Percentiles rank a stretch among this genome's conserved stretches.
Evolutionary conservation across 2,797 vertebrate genomes (phyloP).

Genomic region (Peromyscus eremicus): DNA sequence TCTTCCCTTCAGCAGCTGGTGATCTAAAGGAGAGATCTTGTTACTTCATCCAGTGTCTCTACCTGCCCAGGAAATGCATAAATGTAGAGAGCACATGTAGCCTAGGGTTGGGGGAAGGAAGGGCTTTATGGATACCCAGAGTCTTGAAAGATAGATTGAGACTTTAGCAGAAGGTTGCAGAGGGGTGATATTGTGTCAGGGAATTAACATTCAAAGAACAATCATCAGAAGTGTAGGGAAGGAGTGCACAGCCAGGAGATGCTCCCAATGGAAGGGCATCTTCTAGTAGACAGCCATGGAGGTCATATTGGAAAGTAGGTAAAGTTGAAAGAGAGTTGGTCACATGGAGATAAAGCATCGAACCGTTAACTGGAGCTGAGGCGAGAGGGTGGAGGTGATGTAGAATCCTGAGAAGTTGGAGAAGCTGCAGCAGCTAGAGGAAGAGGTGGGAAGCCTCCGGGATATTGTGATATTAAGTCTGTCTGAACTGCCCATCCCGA

Average conservation of each 20-base stretch:
- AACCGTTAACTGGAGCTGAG: neutral
- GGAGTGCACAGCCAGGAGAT: too few species aligned
- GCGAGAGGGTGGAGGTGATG: neutral
- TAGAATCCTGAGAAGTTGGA: neutral
- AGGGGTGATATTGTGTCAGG: neutral
- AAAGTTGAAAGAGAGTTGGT: neutral
- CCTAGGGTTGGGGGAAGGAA: neutral
- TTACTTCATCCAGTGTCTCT: neutral
- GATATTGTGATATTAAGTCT: neutral
- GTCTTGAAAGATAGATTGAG: neutral
- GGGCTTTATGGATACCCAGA: neutral
- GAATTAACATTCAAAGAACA: neutral
- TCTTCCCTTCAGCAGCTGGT: neutral
- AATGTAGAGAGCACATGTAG: neutral
- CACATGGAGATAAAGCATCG: neutral
- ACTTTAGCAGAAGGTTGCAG: neutral
- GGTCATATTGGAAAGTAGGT: neutral
- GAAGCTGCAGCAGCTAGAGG: neutral
- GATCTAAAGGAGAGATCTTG: neutral
- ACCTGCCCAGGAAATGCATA: neutral
- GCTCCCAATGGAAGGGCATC: neutral
- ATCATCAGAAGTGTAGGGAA: neutral
- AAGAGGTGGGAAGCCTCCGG: rapidly evolving
- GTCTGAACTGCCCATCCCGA: too few species aligned
- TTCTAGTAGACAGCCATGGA: neutral